These are phyloP conservation scores for Apteryx owenii DNA, from an alignment of 2,113 vertebrate species.

Conservation along the genomic window DNA sequence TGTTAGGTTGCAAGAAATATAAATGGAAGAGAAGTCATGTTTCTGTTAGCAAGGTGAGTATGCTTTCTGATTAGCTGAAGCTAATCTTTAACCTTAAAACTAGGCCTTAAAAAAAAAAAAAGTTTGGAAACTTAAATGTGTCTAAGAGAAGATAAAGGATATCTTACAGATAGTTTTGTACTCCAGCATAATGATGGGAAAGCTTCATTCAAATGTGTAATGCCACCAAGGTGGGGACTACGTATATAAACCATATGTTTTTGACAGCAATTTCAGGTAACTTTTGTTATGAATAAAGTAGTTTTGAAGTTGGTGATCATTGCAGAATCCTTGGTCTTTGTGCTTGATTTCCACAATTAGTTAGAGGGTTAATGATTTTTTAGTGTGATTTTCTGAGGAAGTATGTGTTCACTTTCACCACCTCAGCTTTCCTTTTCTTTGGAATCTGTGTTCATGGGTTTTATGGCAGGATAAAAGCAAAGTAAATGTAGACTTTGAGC, in stretches of 20 bases:
- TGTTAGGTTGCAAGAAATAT: background rate
- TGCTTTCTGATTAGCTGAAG: background rate
- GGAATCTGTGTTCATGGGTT: background rate
- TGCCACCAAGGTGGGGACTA: background rate
- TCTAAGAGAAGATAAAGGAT: background rate
- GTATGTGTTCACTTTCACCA: background rate
- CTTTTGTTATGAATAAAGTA: background rate
- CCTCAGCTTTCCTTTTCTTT: background rate
- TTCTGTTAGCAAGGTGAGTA: background rate
- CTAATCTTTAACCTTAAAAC: background rate
- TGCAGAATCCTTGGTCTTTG: background rate
- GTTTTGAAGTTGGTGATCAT: background rate
- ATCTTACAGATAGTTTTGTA: background rate
- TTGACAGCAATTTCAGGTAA: background rate
- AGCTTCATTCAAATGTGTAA: background rate
- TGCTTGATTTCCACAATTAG: background rate
- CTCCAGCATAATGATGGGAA: background rate
- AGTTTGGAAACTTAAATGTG: background rate
- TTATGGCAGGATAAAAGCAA: fast-evolving
- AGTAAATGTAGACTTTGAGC: background rate
- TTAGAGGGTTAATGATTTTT: background rate
- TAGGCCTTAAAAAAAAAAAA: background rate
- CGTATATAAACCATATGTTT: background rate
- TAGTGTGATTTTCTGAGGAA: background rate
- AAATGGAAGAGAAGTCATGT: background rate